Base-by-base conservation (phyloP, 2,888 invertebrate species). In the Diploptera punctata region DNA sequence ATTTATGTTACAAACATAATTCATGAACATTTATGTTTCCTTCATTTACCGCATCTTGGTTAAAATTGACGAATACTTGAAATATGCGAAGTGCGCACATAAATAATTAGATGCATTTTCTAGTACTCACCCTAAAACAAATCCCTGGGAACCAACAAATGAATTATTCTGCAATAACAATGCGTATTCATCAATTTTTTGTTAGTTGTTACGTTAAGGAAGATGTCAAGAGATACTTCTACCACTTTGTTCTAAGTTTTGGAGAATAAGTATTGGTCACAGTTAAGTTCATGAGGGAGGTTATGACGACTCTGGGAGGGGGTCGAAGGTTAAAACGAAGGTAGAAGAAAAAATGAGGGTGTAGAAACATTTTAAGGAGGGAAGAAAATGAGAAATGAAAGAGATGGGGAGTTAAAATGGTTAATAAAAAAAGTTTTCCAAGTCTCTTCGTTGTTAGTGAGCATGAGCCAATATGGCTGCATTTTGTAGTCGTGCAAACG, bases 401-500 rank as follows among this genome's bases (percentile, higher is more conserved):
- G 24, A 9, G 38, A n/a, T n/a, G n/a, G 29, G 38, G 31, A 65
- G 38, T 5, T 33, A 33, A 71, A 67, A 38, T 38, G 18, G 54
- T 67, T 71, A 38, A 67, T 65, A 67, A 62, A 70, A n/a, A 44
- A 71, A 67, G 57, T 65, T 33, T 71, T 71, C n/a, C 49, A 13
- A 65, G 52, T 19, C 57, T 49, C 26, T 47, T 52, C 43, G 54
- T 10, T 43, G 67, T 67, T 71, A 38, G 71, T 71, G 67, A 71
- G 67, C 71, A 71, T 71, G 67, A 71, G 65, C 71, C 71, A 71
- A 71, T 71, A 71, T 71, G 71, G 71, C 71, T 71, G 67, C 52
- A 38, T 54, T 31, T 49, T 70, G 70, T 65, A 70, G 44, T 62
- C 47, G 70, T 24, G 24, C 57, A 13, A 29, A 57, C 57, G 57